A percentile compares a stretch with the other conserved stretches of the same genome.
Conservation (phyloP, 2,888 invertebrate species). For the Archaeoteleia sp. region DNA sequence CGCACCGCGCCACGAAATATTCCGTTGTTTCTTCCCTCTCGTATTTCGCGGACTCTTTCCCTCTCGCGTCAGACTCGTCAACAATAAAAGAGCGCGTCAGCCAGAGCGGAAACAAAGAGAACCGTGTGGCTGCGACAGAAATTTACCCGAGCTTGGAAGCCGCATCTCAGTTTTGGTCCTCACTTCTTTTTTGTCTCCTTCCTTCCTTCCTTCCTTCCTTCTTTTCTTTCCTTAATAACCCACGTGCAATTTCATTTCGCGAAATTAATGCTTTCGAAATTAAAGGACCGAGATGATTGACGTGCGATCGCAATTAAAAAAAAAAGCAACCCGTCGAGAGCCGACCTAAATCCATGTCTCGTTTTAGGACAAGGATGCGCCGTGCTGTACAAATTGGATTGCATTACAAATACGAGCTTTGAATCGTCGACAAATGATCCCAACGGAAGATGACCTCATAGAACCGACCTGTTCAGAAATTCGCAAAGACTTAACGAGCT, state of each 20-base stretch:
- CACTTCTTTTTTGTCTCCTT: neutral
- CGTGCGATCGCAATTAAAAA: too few relatives aligned
- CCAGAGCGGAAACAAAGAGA: slow-evolving; percentile 33
- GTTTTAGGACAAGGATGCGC: neutral
- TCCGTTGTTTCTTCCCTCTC: slow-evolving; percentile 27
- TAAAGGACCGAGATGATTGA: neutral
- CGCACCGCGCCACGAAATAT: slow-evolving; percentile 33
- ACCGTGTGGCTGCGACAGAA: slow-evolving; percentile 1
- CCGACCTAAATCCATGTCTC: neutral
- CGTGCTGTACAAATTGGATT: slow-evolving; percentile 8
- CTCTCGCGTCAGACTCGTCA: slow-evolving; percentile 3
- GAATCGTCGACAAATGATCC: slow-evolving; percentile 9
- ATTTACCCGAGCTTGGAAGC: neutral
- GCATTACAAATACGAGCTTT: slow-evolving; percentile 14
- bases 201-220: neutral
- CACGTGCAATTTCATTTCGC: slow-evolving; percentile 6
- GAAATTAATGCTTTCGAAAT: slow-evolving; percentile 1
- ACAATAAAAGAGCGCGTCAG: slow-evolving; percentile 23
- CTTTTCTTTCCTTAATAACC: neutral
- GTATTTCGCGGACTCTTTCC: slow-evolving; percentile 1
- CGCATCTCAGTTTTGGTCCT: neutral
- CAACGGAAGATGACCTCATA: neutral
- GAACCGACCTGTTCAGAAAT: neutral
- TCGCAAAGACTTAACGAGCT: slow-evolving; percentile 7
- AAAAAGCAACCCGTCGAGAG: too few relatives aligned